Evolutionary conservation across 2,797 vertebrate genomes (phyloP).

Genomic region (Sebastes oblongus): DNA sequence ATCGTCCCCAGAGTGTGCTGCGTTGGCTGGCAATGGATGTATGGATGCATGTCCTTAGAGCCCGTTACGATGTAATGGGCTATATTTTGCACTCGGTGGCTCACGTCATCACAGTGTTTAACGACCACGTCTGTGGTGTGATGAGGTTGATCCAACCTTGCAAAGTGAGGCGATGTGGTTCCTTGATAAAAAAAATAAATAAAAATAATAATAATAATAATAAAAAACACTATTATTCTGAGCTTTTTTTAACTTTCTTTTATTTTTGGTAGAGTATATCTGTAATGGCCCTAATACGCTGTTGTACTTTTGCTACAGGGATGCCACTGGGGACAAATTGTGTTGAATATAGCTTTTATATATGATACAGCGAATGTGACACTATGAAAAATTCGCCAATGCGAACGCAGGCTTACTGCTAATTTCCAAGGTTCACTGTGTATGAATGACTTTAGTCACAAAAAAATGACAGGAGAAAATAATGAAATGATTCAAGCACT

Average conservation of each 20-base stretch:
- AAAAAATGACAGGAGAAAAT: not conserved
- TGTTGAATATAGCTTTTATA: not conserved
- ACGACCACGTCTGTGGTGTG: not conserved
- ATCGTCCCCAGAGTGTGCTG: too few species aligned
- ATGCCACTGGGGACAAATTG: not conserved
- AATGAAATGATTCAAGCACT: not conserved
- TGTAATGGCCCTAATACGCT: not conserved
- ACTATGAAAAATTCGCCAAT: not conserved
- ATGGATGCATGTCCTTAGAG: not conserved
- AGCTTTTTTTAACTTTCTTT: too few species aligned
- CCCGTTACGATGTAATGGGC: not conserved
- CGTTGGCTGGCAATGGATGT: not conserved
- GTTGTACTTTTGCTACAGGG: not conserved
- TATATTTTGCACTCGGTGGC: not conserved
- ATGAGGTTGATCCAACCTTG: not conserved
- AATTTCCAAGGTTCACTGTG: conserved; percentile 1
- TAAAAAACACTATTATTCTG: too few species aligned
- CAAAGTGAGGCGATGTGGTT: not conserved
- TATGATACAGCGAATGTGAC: not conserved
- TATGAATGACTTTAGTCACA: not conserved
- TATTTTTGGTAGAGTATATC: not conserved
- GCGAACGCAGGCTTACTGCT: not conserved
- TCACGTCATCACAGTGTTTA: not conserved
- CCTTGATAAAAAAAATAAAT: not conserved
- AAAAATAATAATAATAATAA: not conserved